Evolutionary conservation across 2,888 invertebrate species (phyloP).

Genomic region (Entomobrya multifasciata): DNA sequence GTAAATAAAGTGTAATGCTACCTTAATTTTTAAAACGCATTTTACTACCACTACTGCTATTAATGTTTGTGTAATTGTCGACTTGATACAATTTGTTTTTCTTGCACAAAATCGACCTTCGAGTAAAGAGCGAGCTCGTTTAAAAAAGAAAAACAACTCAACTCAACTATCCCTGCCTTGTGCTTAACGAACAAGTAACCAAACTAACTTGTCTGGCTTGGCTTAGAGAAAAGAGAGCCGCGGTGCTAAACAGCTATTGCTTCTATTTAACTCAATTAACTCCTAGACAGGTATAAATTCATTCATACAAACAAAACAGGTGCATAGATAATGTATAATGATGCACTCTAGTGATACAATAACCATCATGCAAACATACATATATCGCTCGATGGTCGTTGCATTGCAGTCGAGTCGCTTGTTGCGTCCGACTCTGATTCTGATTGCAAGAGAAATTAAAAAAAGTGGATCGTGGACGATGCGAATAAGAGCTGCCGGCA

Average conservation of each 20-base stretch:
- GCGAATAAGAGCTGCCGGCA: not conserved
- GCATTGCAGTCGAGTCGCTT: slow-evolving; percentile 1
- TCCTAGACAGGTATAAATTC: not conserved
- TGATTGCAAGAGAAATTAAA: slow-evolving; percentile 37
- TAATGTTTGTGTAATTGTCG: not conserved
- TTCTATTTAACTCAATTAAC: slow-evolving; percentile 29
- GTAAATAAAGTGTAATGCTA: not conserved
- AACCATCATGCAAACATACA: not conserved
- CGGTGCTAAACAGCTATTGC: slow-evolving; percentile 28
- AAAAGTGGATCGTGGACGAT: slow-evolving; percentile 61
- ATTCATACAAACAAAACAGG: no score
- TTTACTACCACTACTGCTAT: not conserved
- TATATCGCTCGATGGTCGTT: not conserved
- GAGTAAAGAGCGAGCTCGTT: not conserved
- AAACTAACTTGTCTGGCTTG: not conserved
- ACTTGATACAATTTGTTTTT: slow-evolving; percentile 14
- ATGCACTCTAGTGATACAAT: slow-evolving; percentile 8
- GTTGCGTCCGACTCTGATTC: slow-evolving; percentile 10
- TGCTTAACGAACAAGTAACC: not conserved
- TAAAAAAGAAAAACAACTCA: no score
- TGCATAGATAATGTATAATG: no score
- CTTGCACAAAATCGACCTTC: not conserved
- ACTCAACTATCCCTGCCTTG: not conserved
- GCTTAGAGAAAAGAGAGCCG: slow-evolving; percentile 5
- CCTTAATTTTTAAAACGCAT: slow-evolving; percentile 5